Percentiles rank a stretch among this genome's conserved stretches.
phyloP scores from a whole-genome alignment of 2,888 invertebrate genomes.

The Dryobota labecula region DNA sequence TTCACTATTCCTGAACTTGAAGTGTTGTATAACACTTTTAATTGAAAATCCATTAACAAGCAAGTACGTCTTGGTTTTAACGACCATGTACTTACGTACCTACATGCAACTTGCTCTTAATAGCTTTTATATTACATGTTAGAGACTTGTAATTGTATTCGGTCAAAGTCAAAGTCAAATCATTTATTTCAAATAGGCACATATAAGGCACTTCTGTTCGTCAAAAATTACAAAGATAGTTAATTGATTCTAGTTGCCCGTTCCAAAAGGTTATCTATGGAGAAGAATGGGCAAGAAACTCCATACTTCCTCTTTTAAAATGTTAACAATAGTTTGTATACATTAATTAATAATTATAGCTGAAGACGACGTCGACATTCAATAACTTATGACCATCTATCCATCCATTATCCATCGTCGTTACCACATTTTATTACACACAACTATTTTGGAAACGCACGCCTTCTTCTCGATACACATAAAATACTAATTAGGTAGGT shows the following conservation, averaged over 20 bases:
- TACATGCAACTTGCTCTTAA: conserved; percentile 16
- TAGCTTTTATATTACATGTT: conserved; percentile 38
- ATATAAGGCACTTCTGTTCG: too few species aligned
- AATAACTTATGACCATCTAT: conserved; percentile 7
- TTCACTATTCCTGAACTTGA: background rate
- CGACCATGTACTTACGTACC: background rate
- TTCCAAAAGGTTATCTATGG: too few species aligned
- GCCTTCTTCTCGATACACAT: conserved; percentile 68
- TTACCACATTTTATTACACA: conserved; percentile 16
- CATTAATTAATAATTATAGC: too few species aligned
- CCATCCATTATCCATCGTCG: background rate
- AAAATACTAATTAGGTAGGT: conserved; percentile 76
- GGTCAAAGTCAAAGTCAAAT: too few species aligned
- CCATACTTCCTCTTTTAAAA: too few species aligned
- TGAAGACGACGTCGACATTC: too few species aligned
- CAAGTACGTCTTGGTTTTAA: background rate
- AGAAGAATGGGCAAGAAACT: too few species aligned
- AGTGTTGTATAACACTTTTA: background rate
- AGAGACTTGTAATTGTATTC: conserved; percentile 33
- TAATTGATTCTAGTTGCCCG: too few species aligned
- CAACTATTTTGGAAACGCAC: conserved; percentile 34
- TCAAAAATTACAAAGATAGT: too few species aligned
- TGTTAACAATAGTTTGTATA: too few species aligned
- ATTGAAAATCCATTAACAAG: conserved; percentile 6
- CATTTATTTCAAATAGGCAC: too few species aligned